These are phyloP conservation scores for Ptychodera flava DNA, from an alignment of 35 echinoderm and acorn worm genomes.

Conservation along the genomic window DNA sequence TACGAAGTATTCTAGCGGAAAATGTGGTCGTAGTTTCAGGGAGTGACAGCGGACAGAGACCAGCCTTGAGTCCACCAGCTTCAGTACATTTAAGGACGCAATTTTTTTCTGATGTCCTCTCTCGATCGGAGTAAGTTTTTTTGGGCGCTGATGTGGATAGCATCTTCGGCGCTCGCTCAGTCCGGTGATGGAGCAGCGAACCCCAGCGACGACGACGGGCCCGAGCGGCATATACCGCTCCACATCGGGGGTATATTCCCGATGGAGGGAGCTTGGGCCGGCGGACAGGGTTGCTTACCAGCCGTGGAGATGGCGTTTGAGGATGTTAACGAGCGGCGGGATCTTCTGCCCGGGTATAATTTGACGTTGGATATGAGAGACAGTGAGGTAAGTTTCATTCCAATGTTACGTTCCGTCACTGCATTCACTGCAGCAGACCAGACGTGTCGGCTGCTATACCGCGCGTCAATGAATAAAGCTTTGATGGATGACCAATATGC, in stretches of 20 bases:
- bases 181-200: not conserved
- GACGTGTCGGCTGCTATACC: too few relatives aligned
- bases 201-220: not conserved
- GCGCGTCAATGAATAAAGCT: too few relatives aligned
- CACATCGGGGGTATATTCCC: conserved; percentile 85
- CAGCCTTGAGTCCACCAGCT: not conserved
- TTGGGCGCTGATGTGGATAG: not conserved
- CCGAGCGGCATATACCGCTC: conserved; percentile 19
- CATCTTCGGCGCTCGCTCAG: not conserved
- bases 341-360: conserved; percentile 72
- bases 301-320: conserved; percentile 68
- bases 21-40: not conserved
- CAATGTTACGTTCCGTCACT: too few relatives aligned
- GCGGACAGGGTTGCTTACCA: conserved; percentile 69
- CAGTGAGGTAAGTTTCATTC: conserved; percentile 86
- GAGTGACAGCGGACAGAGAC: not conserved
- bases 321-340: conserved; percentile 77
- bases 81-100: not conserved
- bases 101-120: not conserved
- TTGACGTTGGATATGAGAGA: conserved; percentile 76
- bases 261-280: conserved; percentile 74
- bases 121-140: not conserved
- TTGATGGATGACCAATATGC: too few relatives aligned
- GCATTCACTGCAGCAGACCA: too few relatives aligned
- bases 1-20: not conserved